These are phyloP conservation scores for Nematostella vectensis DNA, from an alignment of 92 coral and sea anemone species.

Conservation along the genomic window DNA sequence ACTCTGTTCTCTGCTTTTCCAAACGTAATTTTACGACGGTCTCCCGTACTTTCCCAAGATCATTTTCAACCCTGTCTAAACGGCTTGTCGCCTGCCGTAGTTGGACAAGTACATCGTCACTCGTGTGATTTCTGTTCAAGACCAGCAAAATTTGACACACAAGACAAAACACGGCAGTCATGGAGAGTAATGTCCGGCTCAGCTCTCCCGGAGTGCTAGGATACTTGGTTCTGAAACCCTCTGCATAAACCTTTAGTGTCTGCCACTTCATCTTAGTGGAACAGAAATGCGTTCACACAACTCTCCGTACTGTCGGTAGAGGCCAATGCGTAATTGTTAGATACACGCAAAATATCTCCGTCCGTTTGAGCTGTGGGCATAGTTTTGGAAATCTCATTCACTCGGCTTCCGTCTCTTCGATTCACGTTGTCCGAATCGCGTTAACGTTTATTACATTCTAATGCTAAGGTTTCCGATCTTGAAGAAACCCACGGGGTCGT, in stretches of 20 bases:
- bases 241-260: background rate
- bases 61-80: slow-evolving; percentile 8
- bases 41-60: slow-evolving; percentile 9
- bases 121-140: slow-evolving; percentile 5
- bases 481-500: background rate
- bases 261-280: background rate
- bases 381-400: no score
- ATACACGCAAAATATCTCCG: no score
- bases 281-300: no score
- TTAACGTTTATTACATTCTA: background rate
- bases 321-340: no score
- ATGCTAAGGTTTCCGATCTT: no score
- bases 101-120: slow-evolving; percentile 7
- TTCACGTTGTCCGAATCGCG: background rate
- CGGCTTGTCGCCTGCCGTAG: slow-evolving; percentile 11
- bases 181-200: slow-evolving; percentile 6
- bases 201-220: slow-evolving; percentile 7
- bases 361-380: no score
- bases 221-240: background rate
- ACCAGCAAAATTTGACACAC: slow-evolving; percentile 5
- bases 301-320: no score
- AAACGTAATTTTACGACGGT: slow-evolving; percentile 10
- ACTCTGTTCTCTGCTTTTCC: slow-evolving; percentile 1
- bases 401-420: no score
- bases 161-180: slow-evolving; percentile 9